phyloP scores from a whole-genome alignment of 2,113 vertebrate genomes.

The Upupa epops region DNA sequence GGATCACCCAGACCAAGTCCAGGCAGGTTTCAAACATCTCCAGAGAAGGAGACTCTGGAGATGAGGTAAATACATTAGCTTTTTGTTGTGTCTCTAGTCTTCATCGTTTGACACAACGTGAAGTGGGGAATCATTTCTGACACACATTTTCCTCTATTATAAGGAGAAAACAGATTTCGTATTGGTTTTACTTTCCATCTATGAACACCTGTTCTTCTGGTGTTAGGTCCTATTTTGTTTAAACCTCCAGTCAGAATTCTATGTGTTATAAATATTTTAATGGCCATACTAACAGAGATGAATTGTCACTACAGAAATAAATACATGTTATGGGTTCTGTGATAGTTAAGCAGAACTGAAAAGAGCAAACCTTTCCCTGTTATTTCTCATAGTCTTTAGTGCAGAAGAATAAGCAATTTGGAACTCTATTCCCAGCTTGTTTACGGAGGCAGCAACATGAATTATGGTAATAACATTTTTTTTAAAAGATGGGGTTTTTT shows the following conservation, averaged over 20 bases:
- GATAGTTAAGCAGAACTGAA: not conserved
- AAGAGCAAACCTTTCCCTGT: not conserved
- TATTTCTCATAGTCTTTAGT: not conserved
- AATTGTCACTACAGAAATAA: not conserved
- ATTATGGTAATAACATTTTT: not conserved
- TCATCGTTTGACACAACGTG: not conserved
- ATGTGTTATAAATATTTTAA: not conserved
- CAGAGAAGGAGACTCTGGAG: no score
- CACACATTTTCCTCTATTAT: not conserved
- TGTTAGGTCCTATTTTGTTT: not conserved
- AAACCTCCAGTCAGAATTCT: not conserved
- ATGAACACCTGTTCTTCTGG: not conserved
- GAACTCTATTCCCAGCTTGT: not conserved
- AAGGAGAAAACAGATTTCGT: not conserved
- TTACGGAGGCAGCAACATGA: not conserved
- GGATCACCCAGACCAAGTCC: no score
- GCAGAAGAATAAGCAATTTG: not conserved
- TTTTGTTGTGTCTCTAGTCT: not conserved
- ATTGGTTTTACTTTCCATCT: not conserved
- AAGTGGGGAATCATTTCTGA: not conserved
- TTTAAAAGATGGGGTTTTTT: accelerated
- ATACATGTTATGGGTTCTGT: not conserved
- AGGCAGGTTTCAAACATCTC: no score
- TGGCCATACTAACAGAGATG: not conserved
- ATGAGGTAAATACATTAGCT: not conserved